Evolutionary conservation across 2,888 invertebrate species (phyloP), one percentile per base, ranked within the genome.

Genomic region (Cybosia mesomella): DNA sequence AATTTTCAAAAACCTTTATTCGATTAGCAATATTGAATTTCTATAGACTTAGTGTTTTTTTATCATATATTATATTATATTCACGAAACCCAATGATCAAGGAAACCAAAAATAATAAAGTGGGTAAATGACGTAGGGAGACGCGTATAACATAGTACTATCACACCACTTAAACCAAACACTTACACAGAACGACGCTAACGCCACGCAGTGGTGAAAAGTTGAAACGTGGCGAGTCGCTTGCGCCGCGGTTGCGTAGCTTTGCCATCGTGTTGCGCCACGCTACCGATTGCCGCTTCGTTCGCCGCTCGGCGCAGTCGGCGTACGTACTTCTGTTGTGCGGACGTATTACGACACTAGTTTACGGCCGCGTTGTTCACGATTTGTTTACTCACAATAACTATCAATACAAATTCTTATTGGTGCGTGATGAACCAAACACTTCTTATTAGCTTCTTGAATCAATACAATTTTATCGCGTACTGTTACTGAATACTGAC

Each of bases 381-480:
- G 90, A 86, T 85, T 92, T 93, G 93, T 94, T 94, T 93, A 94
- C 92, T 86, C 86, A 87, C 83, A 86, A 79, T 84, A 85, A 89
- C 84, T 84, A 87, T 87, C 84, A 85, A 86, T 88, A 89, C 82
- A 80, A 87, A 85, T 87, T 89, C 87, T 87, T 89, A 89, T 89
- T 88, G 85, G 89, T 90, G 88, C 90, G 91, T 92, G 89, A 93
- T 93, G 93, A 87, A 89, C 90, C 86, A 85, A 87, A 89, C 81
- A 87, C 79, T 85, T 79, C 80, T 70, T 75, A 80, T 69, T 75
- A 76, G 74, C 75, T 84, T 83, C 80, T 83, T 81, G 76, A 80
- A 83, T 81, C 79, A 81, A 82, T 74, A 76, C 70, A 72, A 75
- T 79, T 73, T 58, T 77, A 72, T 80, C 81, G 73, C 76, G 85